A percentile compares a stretch with the other conserved stretches of the same genome.
phyloP scores from a whole-genome alignment of 2,113 vertebrate genomes.

The Ctenomys sociabilis region DNA sequence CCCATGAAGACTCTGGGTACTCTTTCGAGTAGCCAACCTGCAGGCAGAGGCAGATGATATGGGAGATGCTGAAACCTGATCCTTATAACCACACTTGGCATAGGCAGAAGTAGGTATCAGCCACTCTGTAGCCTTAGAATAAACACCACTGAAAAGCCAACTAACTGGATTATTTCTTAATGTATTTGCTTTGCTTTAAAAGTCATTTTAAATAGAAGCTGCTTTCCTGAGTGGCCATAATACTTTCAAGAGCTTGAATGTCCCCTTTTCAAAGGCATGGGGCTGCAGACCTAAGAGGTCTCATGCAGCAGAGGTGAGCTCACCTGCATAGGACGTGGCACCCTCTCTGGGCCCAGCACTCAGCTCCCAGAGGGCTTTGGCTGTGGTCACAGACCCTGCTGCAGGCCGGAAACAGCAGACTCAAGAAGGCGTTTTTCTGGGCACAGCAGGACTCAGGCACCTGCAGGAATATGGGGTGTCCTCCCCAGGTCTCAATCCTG shows the following conservation, averaged over 20 bases:
- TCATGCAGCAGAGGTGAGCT: background rate
- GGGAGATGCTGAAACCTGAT: background rate
- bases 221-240: background rate
- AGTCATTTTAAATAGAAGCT: background rate
- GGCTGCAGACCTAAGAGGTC: background rate
- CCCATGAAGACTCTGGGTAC: accelerated
- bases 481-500: too few species aligned
- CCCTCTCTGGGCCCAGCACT: background rate
- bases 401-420: background rate
- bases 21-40: background rate
- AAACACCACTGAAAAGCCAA: background rate
- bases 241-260: background rate
- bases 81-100: background rate
- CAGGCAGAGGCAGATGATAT: background rate
- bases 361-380: background rate
- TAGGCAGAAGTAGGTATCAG: background rate
- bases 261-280: background rate
- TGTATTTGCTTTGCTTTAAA: slow-evolving; percentile 36
- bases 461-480: background rate
- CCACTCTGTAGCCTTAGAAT: background rate
- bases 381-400: background rate
- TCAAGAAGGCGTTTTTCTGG: background rate
- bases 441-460: background rate
- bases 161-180: background rate
- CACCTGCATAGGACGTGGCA: background rate